Base-by-base conservation (phyloP, 1,140 invertebrate species). In the Papilio polytes region DNA sequence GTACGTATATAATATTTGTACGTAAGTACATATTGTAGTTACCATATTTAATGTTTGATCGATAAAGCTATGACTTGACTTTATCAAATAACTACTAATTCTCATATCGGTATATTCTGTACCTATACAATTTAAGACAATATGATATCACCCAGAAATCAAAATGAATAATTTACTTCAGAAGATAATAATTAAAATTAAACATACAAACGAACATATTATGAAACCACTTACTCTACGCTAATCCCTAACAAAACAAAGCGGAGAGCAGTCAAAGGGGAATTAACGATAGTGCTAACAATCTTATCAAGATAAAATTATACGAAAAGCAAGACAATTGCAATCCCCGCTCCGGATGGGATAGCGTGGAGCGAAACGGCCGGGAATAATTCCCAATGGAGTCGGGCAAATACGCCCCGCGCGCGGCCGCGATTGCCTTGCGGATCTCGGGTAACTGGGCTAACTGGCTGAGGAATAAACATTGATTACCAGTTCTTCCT, bases 371-470 rank as follows among this genome's bases (percentile, higher is more conserved):
- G 79, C 63, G 80, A 78, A 82, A 84, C 72, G 46, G 72, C 82
- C 79, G 83, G 83, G 83, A 86, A 87, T 87, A 87, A 87, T 86
- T 87, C 85, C 84, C 85, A 36, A 72, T 84, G 83, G 88, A 85
- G 80, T 79, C 81, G 74, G 83, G 81, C 73, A 81, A 83, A 87
- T 81, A 88, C 81, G 85, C 73, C 46, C 77, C 26, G 76, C 26
- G 53, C 53, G 53, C 63, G 74, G 74, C 53, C 22, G 74, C 74
- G 74, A 78, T 78, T 76, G 74, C 74, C 72, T 85, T 82, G 56
- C 82, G 74, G 74, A 51, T 76, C 44, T 82, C 76, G 72, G 82
- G 74, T 83, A 83, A 73, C 72, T 76, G 74, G 74, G 22, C 22
- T 41, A 78, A 48, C 44, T 36, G 74, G 53, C 51, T 78, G 18